phyloP scores from a whole-genome alignment of 1,140 invertebrate species.

The Steinernema feltiae region DNA sequence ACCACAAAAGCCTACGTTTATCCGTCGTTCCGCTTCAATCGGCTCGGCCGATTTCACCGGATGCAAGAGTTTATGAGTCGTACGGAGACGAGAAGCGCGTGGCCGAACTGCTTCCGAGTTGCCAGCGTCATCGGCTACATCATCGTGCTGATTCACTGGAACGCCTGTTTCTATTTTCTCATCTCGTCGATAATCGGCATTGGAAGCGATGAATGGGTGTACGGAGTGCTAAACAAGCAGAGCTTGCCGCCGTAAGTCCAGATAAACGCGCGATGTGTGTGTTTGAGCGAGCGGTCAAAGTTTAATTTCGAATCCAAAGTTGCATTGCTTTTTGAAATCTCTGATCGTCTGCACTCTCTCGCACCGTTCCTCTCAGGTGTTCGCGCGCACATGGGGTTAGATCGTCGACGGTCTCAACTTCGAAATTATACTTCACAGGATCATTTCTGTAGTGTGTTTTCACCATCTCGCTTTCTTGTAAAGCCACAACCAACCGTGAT shows the following conservation, averaged over 20 bases:
- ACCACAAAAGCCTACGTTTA: slow-evolving; percentile 62
- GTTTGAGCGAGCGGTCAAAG: too few relatives aligned
- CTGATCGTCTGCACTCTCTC: too few relatives aligned
- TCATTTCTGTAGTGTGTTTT: too few relatives aligned
- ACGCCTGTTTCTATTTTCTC: slow-evolving; percentile 86
- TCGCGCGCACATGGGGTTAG: too few relatives aligned
- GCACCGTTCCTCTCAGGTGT: too few relatives aligned
- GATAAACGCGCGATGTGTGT: too few relatives aligned
- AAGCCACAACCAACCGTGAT: too few relatives aligned
- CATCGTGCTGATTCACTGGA: slow-evolving; percentile 90
- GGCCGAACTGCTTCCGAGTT: slow-evolving; percentile 69
- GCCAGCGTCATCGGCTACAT: slow-evolving; percentile 71
- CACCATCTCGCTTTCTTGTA: too few relatives aligned
- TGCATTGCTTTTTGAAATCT: too few relatives aligned
- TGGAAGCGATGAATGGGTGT: slow-evolving; percentile 80
- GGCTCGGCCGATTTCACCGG: slow-evolving; percentile 72
- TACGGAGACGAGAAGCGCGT: slow-evolving; percentile 81
- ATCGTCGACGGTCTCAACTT: too few relatives aligned
- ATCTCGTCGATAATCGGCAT: slow-evolving; percentile 80
- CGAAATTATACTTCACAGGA: too few relatives aligned
- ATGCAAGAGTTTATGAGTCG: slow-evolving; percentile 83
- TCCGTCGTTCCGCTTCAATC: slow-evolving; percentile 74
- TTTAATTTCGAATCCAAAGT: too few relatives aligned
- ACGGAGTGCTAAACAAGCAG: slow-evolving; percentile 56
- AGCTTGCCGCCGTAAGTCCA: slow-evolving; percentile 53